Percentiles rank a stretch among this genome's conserved stretches.
These are phyloP conservation scores for Cheirogaleus medius DNA, from an alignment of 2,113 vertebrate species.

Conservation along the genomic window DNA sequence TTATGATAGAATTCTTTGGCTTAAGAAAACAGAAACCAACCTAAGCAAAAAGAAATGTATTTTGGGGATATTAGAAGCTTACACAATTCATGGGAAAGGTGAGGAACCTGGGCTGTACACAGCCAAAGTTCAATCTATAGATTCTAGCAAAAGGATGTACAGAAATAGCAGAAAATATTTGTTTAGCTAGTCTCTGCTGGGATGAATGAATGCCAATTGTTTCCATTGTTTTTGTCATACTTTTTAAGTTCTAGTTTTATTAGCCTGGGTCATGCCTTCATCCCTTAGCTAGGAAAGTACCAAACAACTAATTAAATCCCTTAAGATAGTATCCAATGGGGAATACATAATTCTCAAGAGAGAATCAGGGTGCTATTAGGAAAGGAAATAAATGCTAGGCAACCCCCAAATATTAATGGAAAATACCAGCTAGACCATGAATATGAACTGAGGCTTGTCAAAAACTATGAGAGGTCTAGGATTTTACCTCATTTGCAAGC, in stretches of 20 bases:
- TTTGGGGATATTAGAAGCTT: neutral
- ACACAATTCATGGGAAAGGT: neutral
- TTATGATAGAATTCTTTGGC: neutral
- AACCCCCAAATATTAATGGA: neutral
- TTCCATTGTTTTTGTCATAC: slow-evolving; percentile 9
- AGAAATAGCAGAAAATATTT: slow-evolving; percentile 27
- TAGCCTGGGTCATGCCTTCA: neutral
- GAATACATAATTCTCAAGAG: neutral
- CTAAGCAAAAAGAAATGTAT: neutral
- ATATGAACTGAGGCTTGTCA: neutral
- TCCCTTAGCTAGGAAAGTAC: neutral
- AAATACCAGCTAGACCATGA: neutral
- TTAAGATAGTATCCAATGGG: neutral
- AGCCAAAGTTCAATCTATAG: slow-evolving; percentile 5
- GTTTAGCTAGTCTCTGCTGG: neutral
- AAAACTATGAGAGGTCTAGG: neutral
- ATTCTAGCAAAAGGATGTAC: neutral
- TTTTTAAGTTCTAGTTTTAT: neutral
- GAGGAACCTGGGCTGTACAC: neutral
- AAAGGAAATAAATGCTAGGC: neutral
- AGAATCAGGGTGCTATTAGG: neutral
- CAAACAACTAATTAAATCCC: neutral
- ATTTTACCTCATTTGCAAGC: neutral
- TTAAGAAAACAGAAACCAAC: neutral
- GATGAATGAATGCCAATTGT: neutral